Conservation (phyloP, 2,113 vertebrate species). For the Saimiri boliviensis region DNA sequence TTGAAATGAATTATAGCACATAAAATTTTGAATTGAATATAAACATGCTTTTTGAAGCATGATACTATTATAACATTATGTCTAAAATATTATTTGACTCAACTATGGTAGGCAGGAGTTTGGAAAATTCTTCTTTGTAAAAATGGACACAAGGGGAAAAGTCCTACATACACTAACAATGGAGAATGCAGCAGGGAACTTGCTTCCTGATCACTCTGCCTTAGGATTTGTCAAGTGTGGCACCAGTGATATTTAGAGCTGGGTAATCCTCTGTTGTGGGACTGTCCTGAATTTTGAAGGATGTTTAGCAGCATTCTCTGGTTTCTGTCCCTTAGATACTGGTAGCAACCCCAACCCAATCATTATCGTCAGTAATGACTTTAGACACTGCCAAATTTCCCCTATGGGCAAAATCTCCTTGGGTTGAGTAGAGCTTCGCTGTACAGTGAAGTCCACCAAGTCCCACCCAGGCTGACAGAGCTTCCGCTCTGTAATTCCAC, state of each 20-base stretch:
- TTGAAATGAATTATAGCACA: background rate
- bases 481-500: background rate
- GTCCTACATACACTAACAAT: no score
- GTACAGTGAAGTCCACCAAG: background rate
- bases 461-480: background rate
- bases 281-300: background rate
- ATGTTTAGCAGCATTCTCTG: background rate
- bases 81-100: background rate
- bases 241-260: no score
- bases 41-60: background rate
- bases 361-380: background rate
- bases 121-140: background rate
- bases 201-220: background rate
- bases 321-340: background rate
- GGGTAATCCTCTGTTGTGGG: background rate
- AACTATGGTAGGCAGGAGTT: background rate
- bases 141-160: background rate
- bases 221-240: background rate
- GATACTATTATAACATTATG: background rate
- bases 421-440: background rate
- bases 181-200: background rate
- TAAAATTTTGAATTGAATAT: background rate
- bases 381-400: background rate
- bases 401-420: background rate
- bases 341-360: background rate